Conservation (phyloP, 2,888 invertebrate species). For the Eledona agricola region DNA sequence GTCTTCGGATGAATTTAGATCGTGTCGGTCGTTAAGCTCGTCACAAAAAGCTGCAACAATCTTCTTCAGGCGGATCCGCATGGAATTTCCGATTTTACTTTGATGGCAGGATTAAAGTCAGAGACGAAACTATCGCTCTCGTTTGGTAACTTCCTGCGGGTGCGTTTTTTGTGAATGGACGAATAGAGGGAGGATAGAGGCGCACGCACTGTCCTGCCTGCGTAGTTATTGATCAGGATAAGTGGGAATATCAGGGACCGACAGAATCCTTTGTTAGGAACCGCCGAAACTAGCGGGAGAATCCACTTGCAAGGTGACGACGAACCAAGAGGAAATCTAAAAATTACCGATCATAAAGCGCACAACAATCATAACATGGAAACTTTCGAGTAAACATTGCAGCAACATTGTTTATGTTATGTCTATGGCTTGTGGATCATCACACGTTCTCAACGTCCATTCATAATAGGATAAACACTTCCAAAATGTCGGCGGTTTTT, state of each 20-base stretch:
- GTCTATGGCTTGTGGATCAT: slow-evolving; percentile 27
- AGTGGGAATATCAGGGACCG: slow-evolving; percentile 21
- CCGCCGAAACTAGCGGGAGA: slow-evolving; percentile 13
- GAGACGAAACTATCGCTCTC: slow-evolving; percentile 5
- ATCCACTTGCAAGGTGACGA: slow-evolving; percentile 8
- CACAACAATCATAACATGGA: slow-evolving; percentile 36
- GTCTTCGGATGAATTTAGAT: slow-evolving; percentile 28
- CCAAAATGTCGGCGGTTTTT: slow-evolving; percentile 4
- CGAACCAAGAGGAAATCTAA: slow-evolving; percentile 25
- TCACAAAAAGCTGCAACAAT: slow-evolving; percentile 15
- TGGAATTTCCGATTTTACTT: slow-evolving; percentile 5
- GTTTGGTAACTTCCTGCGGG: slow-evolving; percentile 23
- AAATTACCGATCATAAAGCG: slow-evolving; percentile 29
- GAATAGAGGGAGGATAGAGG: slow-evolving; percentile 20
- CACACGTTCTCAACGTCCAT: slow-evolving; percentile 2
- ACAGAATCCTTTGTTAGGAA: slow-evolving; percentile 19
- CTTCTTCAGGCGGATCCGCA: slow-evolving; percentile 1
- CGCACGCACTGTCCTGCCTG: slow-evolving; percentile 32
- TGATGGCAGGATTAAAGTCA: not conserved
- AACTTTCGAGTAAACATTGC: slow-evolving; percentile 36
- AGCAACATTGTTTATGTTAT: slow-evolving; percentile 38
- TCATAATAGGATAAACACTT: no score
- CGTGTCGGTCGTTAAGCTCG: slow-evolving; percentile 13
- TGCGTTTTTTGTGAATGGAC: slow-evolving; percentile 34
- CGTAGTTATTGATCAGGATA: slow-evolving; percentile 33